Base-by-base conservation (phyloP, 2,797 vertebrate genomes). In the Hippopotamyrus pictus region DNA sequence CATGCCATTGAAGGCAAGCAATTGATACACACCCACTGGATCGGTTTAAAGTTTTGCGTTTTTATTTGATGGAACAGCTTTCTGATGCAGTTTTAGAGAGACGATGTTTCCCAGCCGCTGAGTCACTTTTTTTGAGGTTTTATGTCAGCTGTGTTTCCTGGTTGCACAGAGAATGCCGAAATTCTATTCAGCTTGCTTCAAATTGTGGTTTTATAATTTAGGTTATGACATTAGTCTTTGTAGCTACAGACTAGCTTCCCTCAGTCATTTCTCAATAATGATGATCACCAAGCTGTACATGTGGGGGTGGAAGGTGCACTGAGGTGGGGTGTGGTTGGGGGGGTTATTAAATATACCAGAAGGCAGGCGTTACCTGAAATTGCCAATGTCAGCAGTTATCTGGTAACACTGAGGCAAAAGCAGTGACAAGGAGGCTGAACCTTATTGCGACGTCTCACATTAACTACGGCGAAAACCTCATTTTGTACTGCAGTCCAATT, bases 181-280 rank as follows among this genome's bases (percentile, higher is more conserved):
- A 76, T 76, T 84, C 37, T 29, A 6, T 41, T 86, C 25, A 3
- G 7, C 46, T 8, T 37, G 14, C 57, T 19, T 17, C 29, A 88
- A 82, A 82, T 11, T 89, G 88, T 50, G 79, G 88, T 84, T 89
- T 86, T 65, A 29, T 59, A 85, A 89, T 84, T 65, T 89, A 89
- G 88, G 88, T 85, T 85, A 85, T 57, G 54, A 79, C 54, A 65
- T 89, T 89, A 29, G 82, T 50, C 44, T 85, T 65, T 25, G 79
- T 50, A 54, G 46, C 8, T 59, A 62, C 79, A 29, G 44, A 19
- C 17, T n/a, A 12, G 22, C 22, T 65, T 65, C 46, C 41, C 54
- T 46, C 41, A 88, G 88, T 89, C 88, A 89, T 85, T 85, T 85
- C 79, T 89, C 82, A 51, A 29, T 48, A 85, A 53, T 84, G 54